Conservation (phyloP, 2,888 invertebrate genomes). For the Drosophila nr. fundita region DNA sequence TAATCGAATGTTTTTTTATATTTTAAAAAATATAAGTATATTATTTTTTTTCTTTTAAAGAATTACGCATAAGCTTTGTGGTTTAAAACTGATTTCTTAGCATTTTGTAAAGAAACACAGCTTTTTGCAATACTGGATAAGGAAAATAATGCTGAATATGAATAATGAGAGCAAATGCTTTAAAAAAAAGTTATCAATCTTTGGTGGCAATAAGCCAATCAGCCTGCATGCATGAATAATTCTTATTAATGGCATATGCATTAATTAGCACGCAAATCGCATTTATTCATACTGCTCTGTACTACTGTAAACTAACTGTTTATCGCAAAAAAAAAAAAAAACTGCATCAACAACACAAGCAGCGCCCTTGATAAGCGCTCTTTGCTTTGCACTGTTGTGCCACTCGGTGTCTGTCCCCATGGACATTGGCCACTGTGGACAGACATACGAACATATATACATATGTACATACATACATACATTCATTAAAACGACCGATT, state of each 20-base stretch:
- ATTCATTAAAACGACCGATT: constrained; percentile 31
- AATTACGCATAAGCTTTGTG: not conserved
- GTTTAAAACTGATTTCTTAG: not conserved
- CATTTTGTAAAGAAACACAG: not conserved
- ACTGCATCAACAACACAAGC: constrained; percentile 15
- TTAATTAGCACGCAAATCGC: constrained; percentile 6
- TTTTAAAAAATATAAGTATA: too few relatives aligned
- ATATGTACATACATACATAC: not conserved
- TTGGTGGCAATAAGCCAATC: constrained; percentile 18
- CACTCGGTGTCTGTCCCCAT: constrained; percentile 39
- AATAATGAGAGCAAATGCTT: not conserved
- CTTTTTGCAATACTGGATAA: not conserved
- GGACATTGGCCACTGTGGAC: constrained; percentile 13
- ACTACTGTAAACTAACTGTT: constrained; percentile 29
- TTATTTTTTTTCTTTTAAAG: too few relatives aligned
- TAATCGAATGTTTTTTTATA: too few relatives aligned
- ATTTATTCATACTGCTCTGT: constrained; percentile 6
- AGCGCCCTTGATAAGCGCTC: constrained; percentile 44
- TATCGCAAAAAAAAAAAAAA: constrained; percentile 29
- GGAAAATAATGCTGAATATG: not conserved
- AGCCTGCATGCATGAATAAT: not conserved
- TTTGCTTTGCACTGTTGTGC: constrained; percentile 25
- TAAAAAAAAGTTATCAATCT: not conserved
- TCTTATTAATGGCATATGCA: not conserved
- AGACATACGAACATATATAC: not conserved